Base-by-base conservation (phyloP, 2,888 invertebrate genomes). In the Sesia bembeciformis region DNA sequence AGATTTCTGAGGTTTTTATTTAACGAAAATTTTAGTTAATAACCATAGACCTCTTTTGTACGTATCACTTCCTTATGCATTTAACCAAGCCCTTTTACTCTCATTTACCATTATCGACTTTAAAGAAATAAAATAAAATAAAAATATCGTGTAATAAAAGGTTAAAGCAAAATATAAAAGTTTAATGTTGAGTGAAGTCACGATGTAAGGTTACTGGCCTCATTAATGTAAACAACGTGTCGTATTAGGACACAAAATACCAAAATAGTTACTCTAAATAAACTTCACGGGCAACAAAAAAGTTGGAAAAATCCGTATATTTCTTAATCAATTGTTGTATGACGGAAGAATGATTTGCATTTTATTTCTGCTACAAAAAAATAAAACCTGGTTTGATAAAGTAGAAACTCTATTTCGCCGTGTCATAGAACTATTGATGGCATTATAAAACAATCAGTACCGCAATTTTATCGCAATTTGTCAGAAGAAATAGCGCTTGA, bases 171-270 rank as follows among this genome's bases (percentile, higher is more conserved):
- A 23, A 23, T 23, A 23, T 23, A 23, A 23, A 57, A 54, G 54
- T 49, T 54, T 40, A 41, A 39, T 49, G 39, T 52, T 49, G 49
- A 41, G 51, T 54, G 53, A 54, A 57, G 46, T 46, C 52, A 53
- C 49, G 43, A 50, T 40, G 52, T 51, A 56, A 54, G 59, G 82
- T 78, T 70, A 77, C 57, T 74, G 78, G 56, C 76, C 83, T 68
- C 63, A 57, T 61, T 66, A 66, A 59, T 62, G 66, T 73, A 76
- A 78, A 77, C 73, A 79, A 67, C 62, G 56, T 61, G 51, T 66
- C 68, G 65, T 70, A 70, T 71, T 67, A 62, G 68, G 70, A 67
- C n/a, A 66, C 63, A 60, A 66, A 67, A 70, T 62, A 62, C 62
- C 56, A 57, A 72, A 77, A 76, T 73, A 76, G 63, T 62, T 55